phyloP scores from a whole-genome alignment of 1,140 invertebrate genomes.

The Muscidifurax raptorellus region DNA sequence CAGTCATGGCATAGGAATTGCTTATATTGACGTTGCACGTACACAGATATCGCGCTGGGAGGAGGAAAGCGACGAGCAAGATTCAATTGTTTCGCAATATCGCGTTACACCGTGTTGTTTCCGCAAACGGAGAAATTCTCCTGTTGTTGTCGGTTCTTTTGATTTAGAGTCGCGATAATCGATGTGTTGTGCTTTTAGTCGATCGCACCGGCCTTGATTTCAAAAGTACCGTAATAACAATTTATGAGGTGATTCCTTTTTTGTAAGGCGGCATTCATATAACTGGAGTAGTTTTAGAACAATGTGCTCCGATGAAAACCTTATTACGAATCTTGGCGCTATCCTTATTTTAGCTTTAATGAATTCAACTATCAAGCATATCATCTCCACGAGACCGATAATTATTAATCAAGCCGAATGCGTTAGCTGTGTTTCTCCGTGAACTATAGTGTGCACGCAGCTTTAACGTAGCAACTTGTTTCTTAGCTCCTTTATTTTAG shows the following conservation, averaged over 20 bases:
- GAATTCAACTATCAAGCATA: background rate
- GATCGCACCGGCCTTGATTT: background rate
- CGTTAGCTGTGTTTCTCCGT: background rate
- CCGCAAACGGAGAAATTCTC: constrained; percentile 4
- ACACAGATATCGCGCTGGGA: background rate
- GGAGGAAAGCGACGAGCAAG: background rate
- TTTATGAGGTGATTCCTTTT: background rate
- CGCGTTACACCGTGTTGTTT: background rate
- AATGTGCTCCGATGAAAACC: background rate
- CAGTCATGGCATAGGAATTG: constrained; percentile 5
- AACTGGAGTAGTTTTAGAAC: background rate
- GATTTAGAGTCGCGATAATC: background rate
- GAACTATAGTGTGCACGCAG: background rate
- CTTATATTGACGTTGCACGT: background rate
- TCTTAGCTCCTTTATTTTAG: background rate
- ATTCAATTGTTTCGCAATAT: background rate
- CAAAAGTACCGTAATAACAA: background rate
- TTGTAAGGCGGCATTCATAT: background rate
- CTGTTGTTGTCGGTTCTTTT: background rate
- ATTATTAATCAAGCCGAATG: background rate
- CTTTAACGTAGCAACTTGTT: background rate
- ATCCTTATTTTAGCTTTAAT: background rate
- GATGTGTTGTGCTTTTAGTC: background rate
- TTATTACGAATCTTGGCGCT: background rate
- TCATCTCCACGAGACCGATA: background rate